These are phyloP conservation scores for Druceiella hillmani DNA, from an alignment of 2,888 invertebrate species.

Conservation along the genomic window DNA sequence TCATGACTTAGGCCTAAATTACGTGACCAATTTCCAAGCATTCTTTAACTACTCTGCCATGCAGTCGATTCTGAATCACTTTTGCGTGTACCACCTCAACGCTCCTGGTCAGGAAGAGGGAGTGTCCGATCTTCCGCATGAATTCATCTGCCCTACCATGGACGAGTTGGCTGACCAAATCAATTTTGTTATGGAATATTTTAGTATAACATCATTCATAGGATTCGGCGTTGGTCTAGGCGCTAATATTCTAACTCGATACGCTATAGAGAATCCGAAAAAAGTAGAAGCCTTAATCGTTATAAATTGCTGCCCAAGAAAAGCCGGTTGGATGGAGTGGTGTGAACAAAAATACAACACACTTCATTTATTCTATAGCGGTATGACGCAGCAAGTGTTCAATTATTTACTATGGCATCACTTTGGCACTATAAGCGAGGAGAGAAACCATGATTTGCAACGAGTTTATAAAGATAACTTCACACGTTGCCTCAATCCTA, in stretches of 20 bases:
- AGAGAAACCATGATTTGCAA: slow-evolving; percentile 90
- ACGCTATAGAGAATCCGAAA: slow-evolving; percentile 79
- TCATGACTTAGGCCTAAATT: slow-evolving; percentile 98
- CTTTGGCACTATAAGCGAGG: slow-evolving; percentile 86
- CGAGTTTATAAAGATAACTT: slow-evolving; percentile 92
- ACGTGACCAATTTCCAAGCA: slow-evolving; percentile 89
- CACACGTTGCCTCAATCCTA: slow-evolving; percentile 84
- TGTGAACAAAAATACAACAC: slow-evolving; percentile 97
- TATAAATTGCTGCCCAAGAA: slow-evolving; percentile 89
- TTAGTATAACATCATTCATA: slow-evolving; percentile 84
- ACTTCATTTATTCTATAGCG: slow-evolving; percentile 78
- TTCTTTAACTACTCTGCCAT: slow-evolving; percentile 92
- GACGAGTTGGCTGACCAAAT: slow-evolving; percentile 92
- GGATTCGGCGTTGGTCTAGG: slow-evolving; percentile 98
- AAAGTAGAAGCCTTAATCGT: slow-evolving; percentile 87
- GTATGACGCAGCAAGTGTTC: slow-evolving; percentile 88
- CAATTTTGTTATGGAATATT: slow-evolving; percentile 83
- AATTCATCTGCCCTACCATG: slow-evolving; percentile 95
- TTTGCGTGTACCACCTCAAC: slow-evolving; percentile 97
- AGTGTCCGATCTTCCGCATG: slow-evolving; percentile 75
- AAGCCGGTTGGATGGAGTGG: slow-evolving; percentile 99
- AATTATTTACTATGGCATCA: slow-evolving; percentile 99
- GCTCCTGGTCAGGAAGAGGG: slow-evolving; percentile 99
- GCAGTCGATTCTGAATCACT: slow-evolving; percentile 83
- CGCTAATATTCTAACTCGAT: slow-evolving; percentile 91